These are phyloP conservation scores for Heliangelus exortis DNA, from an alignment of 2,797 vertebrate genomes.

Conservation along the genomic window DNA sequence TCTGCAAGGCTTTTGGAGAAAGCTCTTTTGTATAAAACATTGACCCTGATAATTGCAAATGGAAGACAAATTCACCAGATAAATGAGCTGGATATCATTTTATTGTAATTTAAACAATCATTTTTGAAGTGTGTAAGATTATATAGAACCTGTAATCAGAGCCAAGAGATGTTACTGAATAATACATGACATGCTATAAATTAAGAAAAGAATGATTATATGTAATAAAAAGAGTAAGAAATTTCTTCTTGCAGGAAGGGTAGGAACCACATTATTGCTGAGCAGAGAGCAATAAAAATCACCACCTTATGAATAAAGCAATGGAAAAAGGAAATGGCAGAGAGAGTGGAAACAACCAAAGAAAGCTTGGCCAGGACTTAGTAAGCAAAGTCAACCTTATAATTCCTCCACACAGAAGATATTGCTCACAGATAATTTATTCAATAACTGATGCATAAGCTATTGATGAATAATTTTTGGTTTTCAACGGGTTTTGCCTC, in stretches of 20 bases:
- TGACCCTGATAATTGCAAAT: slow-evolving; percentile 40
- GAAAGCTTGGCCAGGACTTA: slow-evolving; percentile 41
- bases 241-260: slow-evolving; percentile 63
- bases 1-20: slow-evolving; percentile 39
- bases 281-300: slow-evolving; percentile 67
- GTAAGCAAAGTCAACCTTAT: slow-evolving; percentile 46
- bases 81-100: slow-evolving; percentile 74
- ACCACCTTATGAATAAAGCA: slow-evolving; percentile 69
- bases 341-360: not conserved
- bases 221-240: slow-evolving; percentile 73
- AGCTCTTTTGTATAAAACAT: slow-evolving; percentile 56
- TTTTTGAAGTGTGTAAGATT: slow-evolving; percentile 67
- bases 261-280: slow-evolving; percentile 66
- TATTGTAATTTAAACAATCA: slow-evolving; percentile 75
- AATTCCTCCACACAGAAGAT: slow-evolving; percentile 17
- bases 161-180: slow-evolving; percentile 74
- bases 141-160: slow-evolving; percentile 74
- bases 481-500: slow-evolving; percentile 26
- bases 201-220: slow-evolving; percentile 72
- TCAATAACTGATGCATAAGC: not conserved
- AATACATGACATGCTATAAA: slow-evolving; percentile 75
- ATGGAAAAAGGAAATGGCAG: slow-evolving; percentile 43
- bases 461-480: not conserved
- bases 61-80: slow-evolving; percentile 66
- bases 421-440: slow-evolving; percentile 36